Evolutionary conservation across 1,140 invertebrate genomes (phyloP), one percentile per base, ranked within the genome.

Genomic region (Andrena cerasifolii): DNA sequence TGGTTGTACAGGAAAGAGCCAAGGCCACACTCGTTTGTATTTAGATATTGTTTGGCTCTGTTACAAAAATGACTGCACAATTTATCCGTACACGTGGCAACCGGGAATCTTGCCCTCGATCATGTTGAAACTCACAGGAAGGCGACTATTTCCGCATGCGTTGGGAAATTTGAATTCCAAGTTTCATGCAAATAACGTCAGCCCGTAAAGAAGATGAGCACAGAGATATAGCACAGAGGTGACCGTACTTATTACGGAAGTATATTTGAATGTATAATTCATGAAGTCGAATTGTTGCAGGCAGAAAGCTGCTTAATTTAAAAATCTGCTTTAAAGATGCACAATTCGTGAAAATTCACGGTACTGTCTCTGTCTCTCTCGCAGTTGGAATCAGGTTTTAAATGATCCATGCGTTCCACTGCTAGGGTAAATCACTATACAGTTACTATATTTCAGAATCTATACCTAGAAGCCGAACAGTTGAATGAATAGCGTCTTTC

Each of bases 151-250:
- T 61, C 47, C 54, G 40, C 53, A 16, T 53, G 66, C 62, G 36
- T 28, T 21, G 14, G n/a, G 16, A 26, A 56, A 75, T 56, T 43
- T 67, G 61, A 59, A 70, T 61, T 71, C 45, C 66, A 70, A 31
- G 66, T 58, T 77, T 61, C 33, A 59, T 21, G 45, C 33, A 61
- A 77, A 61, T 70, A 77, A 43, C 43, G 24, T 24, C 51, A 14
- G 26, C 14, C 31, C 40, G 73, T 75, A 75, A 75, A 70, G 74
- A 59, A 68, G 66, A 71, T 53, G 33, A 75, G 51, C 28, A 56
- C 21, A 47, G 26, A 47, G 43, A 67, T 47, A 54, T 67, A 67
- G 26, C 40, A 26, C n/a, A 12, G 49, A 56, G 21, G 40, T 14
- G 16, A 18, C 14, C 73, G 10, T 31, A 31, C n/a, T 66, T 54